Base-by-base conservation (phyloP, 2,888 invertebrate species). In the Xylota sylvarum region DNA sequence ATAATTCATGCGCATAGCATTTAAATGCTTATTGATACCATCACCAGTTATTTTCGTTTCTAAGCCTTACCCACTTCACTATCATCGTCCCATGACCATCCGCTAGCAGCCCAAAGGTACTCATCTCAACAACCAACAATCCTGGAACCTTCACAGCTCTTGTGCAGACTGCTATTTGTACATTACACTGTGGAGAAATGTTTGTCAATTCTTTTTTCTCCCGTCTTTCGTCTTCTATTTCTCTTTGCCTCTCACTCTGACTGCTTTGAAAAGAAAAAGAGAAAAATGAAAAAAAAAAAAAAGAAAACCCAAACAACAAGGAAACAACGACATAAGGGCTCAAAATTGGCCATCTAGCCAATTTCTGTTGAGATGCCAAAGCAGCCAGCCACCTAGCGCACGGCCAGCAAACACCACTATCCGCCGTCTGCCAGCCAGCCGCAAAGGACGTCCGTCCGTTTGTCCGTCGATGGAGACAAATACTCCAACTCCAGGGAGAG, bases 1-100 rank as follows among this genome's bases (percentile, higher is more conserved):
- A 86, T 86, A 82, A 86, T 86, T 86, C 86, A 86, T 86, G 86
- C 86, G 82, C 86, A 82, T 82, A 86, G 86, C 86, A 82, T 86
- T 86, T 86, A 86, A 86, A 86, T 86, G 82, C 82, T 82, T 86
- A 86, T 86, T 86, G 86, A 86, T 86, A 86, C 86, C 82, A 81
- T 86, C 82, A 82, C 73, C 82, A 82, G 72, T 67, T 86, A 77
- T 86, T 73, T 86, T 82, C 56, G 67, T 82, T 77, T 82, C 82
- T 86, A 69, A 78, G 69, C 67, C 82, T 69, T 58, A 58, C 56
- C 65, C 77, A 77, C 81, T 86, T 77, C 50, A 60, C 72, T 64
- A 69, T 73, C 82, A 78, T 64, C 82, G 78, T 82, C 78, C 82
- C 86, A 82, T 82, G 82, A 82, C 86, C 67, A 65, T 35, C 67